Evolutionary conservation across 2,113 vertebrate species (phyloP).

Genomic region (Podarcis raffonei): DNA sequence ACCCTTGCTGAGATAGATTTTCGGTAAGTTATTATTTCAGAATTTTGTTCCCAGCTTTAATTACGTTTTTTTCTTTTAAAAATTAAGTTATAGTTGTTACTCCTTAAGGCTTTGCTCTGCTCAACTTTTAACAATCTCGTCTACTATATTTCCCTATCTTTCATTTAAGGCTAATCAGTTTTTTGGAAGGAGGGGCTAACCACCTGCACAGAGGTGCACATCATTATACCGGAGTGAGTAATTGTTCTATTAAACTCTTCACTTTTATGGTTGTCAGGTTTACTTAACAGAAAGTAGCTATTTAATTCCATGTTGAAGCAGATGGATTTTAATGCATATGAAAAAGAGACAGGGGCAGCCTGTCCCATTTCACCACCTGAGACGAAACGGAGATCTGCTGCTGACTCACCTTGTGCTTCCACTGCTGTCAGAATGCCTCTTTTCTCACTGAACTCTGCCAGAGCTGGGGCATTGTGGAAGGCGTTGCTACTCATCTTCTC

Average conservation of each 20-base stretch:
- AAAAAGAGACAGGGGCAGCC: not conserved
- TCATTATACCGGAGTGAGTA: slow-evolving; percentile 91
- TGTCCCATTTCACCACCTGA: no score
- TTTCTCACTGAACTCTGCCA: no score
- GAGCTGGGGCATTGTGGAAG: no score
- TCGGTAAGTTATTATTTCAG: slow-evolving; percentile 73
- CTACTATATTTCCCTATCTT: not conserved
- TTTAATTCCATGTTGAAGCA: not conserved
- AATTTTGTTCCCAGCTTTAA: not conserved
- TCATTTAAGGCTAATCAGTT: slow-evolving; percentile 84
- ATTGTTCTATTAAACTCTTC: not conserved
- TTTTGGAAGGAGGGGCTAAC: slow-evolving; percentile 88
- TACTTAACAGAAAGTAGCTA: not conserved
- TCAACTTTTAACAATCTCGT: not conserved
- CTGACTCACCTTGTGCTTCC: no score
- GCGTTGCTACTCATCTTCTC: no score
- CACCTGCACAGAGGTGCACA: slow-evolving; percentile 88
- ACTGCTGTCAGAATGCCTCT: no score
- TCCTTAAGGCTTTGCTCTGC: fast-evolving
- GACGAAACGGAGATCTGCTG: no score
- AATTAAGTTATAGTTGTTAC: not conserved
- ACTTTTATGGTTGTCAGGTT: slow-evolving; percentile 47
- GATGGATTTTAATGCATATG: not conserved
- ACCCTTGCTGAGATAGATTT: slow-evolving; percentile 95
- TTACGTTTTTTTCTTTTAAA: not conserved